phyloP scores from a whole-genome alignment of 2,888 invertebrate genomes.

The Lapara coniferarum region DNA sequence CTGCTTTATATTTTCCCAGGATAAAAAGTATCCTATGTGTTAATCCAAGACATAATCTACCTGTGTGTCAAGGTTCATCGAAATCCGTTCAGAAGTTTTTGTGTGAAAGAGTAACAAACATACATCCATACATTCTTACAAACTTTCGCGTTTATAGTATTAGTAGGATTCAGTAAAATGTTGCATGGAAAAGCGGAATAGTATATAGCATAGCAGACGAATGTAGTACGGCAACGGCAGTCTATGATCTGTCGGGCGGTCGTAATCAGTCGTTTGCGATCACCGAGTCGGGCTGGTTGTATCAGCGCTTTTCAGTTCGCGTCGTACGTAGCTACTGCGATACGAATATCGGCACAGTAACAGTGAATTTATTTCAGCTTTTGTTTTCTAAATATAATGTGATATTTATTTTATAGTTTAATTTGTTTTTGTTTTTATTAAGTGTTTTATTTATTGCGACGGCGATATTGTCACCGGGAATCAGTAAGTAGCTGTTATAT shows the following conservation, averaged over 20 bases:
- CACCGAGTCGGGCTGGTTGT: constrained; percentile 42
- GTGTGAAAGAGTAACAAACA: too few relatives aligned
- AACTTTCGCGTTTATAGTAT: too few relatives aligned
- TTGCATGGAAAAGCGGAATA: not conserved
- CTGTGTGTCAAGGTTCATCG: too few relatives aligned
- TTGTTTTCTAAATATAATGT: constrained; percentile 36
- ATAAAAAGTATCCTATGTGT: too few relatives aligned
- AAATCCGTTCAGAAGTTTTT: too few relatives aligned
- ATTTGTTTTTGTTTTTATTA: constrained; percentile 26
- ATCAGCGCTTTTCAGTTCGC: constrained; percentile 41
- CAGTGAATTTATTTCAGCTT: constrained; percentile 38
- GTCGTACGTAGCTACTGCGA: constrained; percentile 32
- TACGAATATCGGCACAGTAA: constrained; percentile 37
- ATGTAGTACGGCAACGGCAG: constrained; percentile 7
- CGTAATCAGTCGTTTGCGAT: constrained; percentile 45
- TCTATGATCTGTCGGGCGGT: not conserved
- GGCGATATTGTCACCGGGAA: not conserved
- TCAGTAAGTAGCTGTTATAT: constrained; percentile 13
- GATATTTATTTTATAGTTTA: constrained; percentile 32
- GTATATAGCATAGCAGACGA: constrained; percentile 2
- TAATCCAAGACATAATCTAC: too few relatives aligned
- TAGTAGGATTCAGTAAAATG: too few relatives aligned
- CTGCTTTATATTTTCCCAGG: too few relatives aligned
- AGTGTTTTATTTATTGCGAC: constrained; percentile 26
- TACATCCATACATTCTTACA: too few relatives aligned